These are phyloP conservation scores for Geopemphigus sp. DNA, from an alignment of 1,140 invertebrate genomes.

Conservation along the genomic window DNA sequence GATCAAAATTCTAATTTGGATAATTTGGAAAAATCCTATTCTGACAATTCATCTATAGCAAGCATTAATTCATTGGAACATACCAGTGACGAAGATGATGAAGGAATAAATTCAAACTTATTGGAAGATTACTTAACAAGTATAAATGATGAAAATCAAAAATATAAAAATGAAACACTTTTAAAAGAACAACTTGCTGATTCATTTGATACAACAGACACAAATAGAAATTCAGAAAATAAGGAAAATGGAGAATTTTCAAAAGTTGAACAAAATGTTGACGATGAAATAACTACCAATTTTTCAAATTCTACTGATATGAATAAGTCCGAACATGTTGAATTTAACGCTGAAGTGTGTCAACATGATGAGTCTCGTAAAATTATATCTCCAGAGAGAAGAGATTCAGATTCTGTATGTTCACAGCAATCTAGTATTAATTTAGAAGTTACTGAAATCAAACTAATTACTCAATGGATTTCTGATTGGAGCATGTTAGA, in stretches of 20 bases:
- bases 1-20: not conserved
- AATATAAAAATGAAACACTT: not conserved
- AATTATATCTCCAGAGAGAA: not conserved
- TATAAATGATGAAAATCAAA: not conserved
- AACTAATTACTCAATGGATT: constrained; percentile 17
- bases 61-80: not conserved
- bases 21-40: not conserved
- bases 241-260: not conserved
- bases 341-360: not conserved
- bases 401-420: not conserved
- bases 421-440: not conserved
- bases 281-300: not conserved
- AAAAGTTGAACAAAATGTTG: not conserved
- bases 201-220: not conserved
- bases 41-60: not conserved
- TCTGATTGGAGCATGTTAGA: constrained; percentile 22
- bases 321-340: not conserved
- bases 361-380: not conserved
- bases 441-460: not conserved
- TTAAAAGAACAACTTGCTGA: not conserved
- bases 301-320: not conserved
- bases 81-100: not conserved
- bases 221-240: not conserved
- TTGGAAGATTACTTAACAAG: not conserved
- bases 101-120: not conserved